Percentiles rank a stretch among this genome's conserved stretches.
Evolutionary conservation across 1,140 invertebrate species (phyloP).

Genomic region (Calycopis cecrops): DNA sequence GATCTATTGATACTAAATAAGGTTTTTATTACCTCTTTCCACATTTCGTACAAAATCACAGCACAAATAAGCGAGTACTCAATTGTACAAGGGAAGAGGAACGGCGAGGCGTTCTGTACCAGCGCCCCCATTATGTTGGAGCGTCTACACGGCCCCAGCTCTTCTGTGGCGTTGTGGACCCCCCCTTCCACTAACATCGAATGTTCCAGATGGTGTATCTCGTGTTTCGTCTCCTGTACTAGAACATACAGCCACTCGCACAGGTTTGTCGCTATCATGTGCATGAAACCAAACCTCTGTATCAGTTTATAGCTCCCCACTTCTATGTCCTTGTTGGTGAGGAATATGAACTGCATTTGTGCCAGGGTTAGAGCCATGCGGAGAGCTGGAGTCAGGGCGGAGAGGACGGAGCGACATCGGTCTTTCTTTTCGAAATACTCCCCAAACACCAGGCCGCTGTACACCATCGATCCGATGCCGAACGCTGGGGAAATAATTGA

Average conservation of each 20-base stretch:
- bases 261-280: conserved; percentile 88
- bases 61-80: conserved; percentile 91
- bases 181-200: conserved; percentile 36
- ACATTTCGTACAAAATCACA: conserved; percentile 90
- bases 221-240: conserved; percentile 87
- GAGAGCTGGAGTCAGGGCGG: conserved; percentile 77
- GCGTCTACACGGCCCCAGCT: conserved; percentile 62
- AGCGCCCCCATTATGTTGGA: conserved; percentile 81
- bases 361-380: conserved; percentile 80
- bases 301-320: conserved; percentile 78
- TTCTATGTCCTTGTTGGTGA: conserved; percentile 81
- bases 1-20: too few relatives aligned
- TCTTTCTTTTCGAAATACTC: conserved; percentile 79
- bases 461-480: conserved; percentile 84
- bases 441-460: conserved; percentile 82
- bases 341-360: conserved; percentile 84
- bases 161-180: conserved; percentile 30
- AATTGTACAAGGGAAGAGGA: conserved; percentile 93
- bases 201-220: conserved; percentile 80
- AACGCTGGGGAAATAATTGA: conserved; percentile 73
- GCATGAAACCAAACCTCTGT: conserved; percentile 87
- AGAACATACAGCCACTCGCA: conserved; percentile 90
- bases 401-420: conserved; percentile 76
- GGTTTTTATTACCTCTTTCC: conserved; percentile 77
- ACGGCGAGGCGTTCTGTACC: conserved; percentile 87